Evolutionary conservation across 53 echinoderm and acorn worm species (phyloP), one percentile per base, ranked within the genome.

Genomic region (Paelopatides confundens): DNA sequence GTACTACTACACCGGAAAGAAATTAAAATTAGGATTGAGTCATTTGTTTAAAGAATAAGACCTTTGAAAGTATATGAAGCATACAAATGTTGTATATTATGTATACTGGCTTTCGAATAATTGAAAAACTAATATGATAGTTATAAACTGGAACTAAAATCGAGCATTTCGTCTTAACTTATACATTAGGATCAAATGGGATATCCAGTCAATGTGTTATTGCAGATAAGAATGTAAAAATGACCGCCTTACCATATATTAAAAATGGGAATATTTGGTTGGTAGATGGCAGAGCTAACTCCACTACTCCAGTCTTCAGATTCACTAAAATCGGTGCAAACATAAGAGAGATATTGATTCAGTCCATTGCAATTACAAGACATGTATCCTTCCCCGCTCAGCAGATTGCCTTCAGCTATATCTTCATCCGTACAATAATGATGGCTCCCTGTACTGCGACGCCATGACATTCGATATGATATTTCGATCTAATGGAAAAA

Each of bases 221-320:
- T n/a, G n/a, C n/a, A n/a, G n/a, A n/a, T n/a, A n/a, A n/a, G n/a
- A n/a, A n/a, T n/a, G n/a, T n/a, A n/a, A n/a, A n/a, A n/a, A n/a
- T n/a, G n/a, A n/a, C n/a, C n/a, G n/a, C n/a, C 74, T 27, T 40
- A 74, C 74, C 47, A 43, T 27, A 74, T 40, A 11, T 74, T 24
- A 35, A 74, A 74, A n/a, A 3, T 13, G 2, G n/a, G 23, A n/a
- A 7, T 39, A 8, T 32, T 40, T 24, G 74, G 74, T 74, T 74
- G 74, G 27, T 46, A 74, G 40, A 15, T 5, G 26, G 26, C 38
- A 2, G 74, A 74, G 14, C 35, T 74, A 18, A 74, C 23, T 2
- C 74, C 74, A 46, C 33, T 74, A 23, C 40, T 43, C 74, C 74
- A 74, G 21, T 74, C 47, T 74, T 74, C 74, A 23, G 36, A 24